Evolutionary conservation across 2,797 vertebrate species (phyloP).

Genomic region (Echeneis naucrates): DNA sequence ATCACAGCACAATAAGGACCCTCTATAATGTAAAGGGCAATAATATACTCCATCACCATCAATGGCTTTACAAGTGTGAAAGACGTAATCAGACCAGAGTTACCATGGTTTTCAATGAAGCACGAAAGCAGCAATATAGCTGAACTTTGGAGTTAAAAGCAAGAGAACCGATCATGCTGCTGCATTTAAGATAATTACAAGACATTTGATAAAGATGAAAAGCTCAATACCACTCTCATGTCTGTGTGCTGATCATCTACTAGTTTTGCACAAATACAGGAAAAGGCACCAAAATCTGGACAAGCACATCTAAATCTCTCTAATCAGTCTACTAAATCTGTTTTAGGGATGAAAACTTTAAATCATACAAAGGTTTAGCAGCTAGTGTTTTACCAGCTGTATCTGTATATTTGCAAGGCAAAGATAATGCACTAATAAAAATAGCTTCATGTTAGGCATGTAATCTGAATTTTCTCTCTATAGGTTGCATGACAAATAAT

Average conservation of each 20-base stretch:
- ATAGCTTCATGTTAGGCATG: background rate
- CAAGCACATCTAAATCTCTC: background rate
- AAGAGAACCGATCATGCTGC: background rate
- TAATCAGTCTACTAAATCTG: background rate
- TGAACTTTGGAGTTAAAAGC: constrained; percentile 28
- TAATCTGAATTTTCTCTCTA: background rate
- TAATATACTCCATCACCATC: constrained; percentile 12
- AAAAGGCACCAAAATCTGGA: background rate
- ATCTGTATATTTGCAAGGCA: background rate
- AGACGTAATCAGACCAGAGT: constrained; percentile 34
- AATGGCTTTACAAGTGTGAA: constrained; percentile 43
- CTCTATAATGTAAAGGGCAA: constrained; percentile 10
- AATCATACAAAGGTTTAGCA: background rate
- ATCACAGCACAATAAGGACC: constrained; percentile 16
- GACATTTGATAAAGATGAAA: background rate
- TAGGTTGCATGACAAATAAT: background rate
- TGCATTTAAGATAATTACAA: no score
- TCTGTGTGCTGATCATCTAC: background rate
- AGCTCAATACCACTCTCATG: background rate
- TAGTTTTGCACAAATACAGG: background rate
- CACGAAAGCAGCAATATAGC: constrained; percentile 13
- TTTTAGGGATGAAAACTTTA: background rate
- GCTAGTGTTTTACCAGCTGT: background rate
- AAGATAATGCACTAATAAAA: background rate
- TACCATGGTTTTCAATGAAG: constrained; percentile 32